phyloP scores from a whole-genome alignment of 2,113 vertebrate genomes.

The Lophura nycthemera region DNA sequence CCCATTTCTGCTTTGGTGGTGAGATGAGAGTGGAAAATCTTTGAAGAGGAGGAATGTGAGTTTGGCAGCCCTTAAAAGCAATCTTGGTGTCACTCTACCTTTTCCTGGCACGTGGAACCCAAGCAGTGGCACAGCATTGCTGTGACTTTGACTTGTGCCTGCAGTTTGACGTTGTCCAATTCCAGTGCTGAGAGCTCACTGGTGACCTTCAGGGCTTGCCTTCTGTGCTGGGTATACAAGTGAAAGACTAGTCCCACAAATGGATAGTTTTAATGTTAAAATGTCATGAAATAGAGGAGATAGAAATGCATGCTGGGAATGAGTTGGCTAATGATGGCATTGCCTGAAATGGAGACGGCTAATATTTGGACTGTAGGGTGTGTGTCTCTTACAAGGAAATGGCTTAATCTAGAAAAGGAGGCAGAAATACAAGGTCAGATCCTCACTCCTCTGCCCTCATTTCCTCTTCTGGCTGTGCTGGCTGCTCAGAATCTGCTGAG shows the following conservation, averaged over 20 bases:
- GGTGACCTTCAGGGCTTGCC: background rate
- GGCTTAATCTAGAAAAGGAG: slow-evolving; percentile 36
- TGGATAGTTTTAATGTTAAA: background rate
- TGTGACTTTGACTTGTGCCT: background rate
- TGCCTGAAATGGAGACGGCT: slow-evolving; percentile 41
- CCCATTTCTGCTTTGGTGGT: background rate
- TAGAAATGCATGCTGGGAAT: background rate
- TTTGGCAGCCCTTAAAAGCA: background rate
- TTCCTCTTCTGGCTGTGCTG: slow-evolving; percentile 6
- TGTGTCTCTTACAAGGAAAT: slow-evolving; percentile 39
- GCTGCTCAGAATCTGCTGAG: background rate
- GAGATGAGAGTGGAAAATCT: background rate
- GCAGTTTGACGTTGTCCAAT: rapidly evolving
- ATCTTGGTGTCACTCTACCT: background rate
- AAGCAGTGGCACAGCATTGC: background rate
- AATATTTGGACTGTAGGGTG: slow-evolving; percentile 62
- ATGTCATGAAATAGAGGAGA: background rate
- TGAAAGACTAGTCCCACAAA: background rate
- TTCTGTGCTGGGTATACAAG: background rate
- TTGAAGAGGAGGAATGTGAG: background rate
- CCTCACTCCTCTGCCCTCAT: slow-evolving; percentile 18
- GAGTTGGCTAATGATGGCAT: slow-evolving; percentile 6
- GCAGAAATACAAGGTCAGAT: slow-evolving; percentile 49
- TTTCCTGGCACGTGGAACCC: rapidly evolving
- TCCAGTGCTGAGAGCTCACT: background rate